A percentile compares a stretch with the other conserved stretches of the same genome.
Conservation (phyloP, 2,797 vertebrate genomes). For the Botia kubotai region DNA sequence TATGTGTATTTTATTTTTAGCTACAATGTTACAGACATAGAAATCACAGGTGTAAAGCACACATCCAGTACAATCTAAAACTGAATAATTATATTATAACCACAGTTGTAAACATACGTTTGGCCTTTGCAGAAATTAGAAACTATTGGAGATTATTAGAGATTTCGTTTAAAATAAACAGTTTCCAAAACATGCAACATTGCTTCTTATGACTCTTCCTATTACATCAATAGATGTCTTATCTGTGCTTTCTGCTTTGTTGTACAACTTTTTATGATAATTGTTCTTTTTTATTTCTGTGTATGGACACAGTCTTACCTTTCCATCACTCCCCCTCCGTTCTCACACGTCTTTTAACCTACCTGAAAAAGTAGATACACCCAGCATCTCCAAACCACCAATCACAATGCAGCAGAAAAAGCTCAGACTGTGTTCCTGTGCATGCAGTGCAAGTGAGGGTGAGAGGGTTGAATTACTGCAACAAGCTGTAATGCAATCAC, state of each 20-base stretch:
- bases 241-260: background rate
- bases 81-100: background rate
- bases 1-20: background rate
- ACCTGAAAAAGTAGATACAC: constrained; percentile 76
- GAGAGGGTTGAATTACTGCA: constrained; percentile 49
- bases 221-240: background rate
- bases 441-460: constrained; percentile 38
- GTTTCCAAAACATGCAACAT: background rate
- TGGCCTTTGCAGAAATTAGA: background rate
- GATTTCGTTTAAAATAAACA: too few species aligned
- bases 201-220: background rate
- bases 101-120: background rate
- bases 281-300: background rate
- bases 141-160: background rate
- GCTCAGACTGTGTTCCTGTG: constrained; percentile 71
- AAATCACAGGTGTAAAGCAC: background rate
- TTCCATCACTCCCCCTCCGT: constrained; percentile 50
- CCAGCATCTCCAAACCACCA: constrained; percentile 71
- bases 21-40: background rate
- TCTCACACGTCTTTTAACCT: constrained; percentile 72
- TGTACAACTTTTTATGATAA: constrained; percentile 10
- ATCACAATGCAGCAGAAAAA: constrained; percentile 66
- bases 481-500: constrained; percentile 39
- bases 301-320: constrained; percentile 1
- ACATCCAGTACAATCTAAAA: background rate